Evolutionary conservation across 1,140 invertebrate genomes (phyloP).

Genomic region (Oncopeltus fasciatus): DNA sequence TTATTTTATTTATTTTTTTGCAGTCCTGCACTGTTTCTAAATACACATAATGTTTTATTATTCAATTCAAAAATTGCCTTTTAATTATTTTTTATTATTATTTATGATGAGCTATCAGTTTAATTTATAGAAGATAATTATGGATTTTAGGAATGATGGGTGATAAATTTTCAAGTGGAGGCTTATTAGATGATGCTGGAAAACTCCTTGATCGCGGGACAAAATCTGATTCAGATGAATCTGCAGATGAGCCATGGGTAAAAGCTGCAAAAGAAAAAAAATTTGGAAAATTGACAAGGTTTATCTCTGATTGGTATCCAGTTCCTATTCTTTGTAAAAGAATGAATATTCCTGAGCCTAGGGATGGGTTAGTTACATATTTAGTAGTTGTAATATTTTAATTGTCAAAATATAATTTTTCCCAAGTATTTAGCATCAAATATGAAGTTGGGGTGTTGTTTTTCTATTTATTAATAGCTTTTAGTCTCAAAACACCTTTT

Average conservation of each 20-base stretch:
- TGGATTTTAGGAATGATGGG: constrained; percentile 28
- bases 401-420: not conserved
- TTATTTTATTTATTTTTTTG: too few relatives aligned
- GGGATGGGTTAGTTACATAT: not conserved
- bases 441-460: too few relatives aligned
- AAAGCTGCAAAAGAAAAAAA: constrained; percentile 63
- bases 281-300: constrained; percentile 67
- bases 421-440: not conserved
- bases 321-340: constrained; percentile 72
- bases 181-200: constrained; percentile 31
- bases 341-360: constrained; percentile 67
- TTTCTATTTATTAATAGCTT: too few relatives aligned
- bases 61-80: too few relatives aligned
- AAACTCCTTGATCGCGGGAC: constrained; percentile 29
- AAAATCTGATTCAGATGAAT: constrained; percentile 27
- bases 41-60: too few relatives aligned
- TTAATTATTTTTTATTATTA: too few relatives aligned
- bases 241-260: constrained; percentile 37
- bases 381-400: not conserved
- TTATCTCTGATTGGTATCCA: constrained; percentile 68
- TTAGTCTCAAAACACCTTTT: too few relatives aligned
- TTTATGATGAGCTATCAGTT: too few relatives aligned
- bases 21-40: too few relatives aligned
- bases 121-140: not conserved
- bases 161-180: constrained; percentile 42